Conservation (phyloP, 2,113 vertebrate genomes). For the Amphiprion ocellaris region DNA sequence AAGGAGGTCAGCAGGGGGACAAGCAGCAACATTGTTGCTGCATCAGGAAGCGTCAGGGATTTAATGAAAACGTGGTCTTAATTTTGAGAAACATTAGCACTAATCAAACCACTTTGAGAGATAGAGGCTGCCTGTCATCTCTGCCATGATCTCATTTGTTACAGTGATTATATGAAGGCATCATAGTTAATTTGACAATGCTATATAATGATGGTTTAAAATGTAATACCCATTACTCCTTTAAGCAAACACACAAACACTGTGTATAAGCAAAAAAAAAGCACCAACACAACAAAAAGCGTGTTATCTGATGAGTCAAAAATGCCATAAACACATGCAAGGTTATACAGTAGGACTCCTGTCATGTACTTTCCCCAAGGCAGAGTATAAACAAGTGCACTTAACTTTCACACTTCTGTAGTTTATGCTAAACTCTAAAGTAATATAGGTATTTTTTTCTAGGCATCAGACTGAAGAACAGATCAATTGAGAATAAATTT, state of each 20-base stretch:
- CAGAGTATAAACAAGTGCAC: neutral
- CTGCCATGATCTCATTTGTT: constrained; percentile 53
- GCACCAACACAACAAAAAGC: neutral
- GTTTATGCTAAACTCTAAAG: neutral
- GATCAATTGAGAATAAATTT: constrained; percentile 25
- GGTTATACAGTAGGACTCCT: neutral
- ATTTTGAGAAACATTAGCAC: constrained; percentile 45
- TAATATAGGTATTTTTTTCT: constrained; percentile 2
- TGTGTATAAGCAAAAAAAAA: neutral
- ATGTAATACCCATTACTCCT: constrained; percentile 52
- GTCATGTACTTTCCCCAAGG: neutral
- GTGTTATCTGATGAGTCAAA: neutral
- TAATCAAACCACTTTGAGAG: constrained; percentile 48
- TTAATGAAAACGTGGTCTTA: constrained; percentile 40
- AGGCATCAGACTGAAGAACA: constrained; percentile 1
- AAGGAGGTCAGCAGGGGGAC: neutral
- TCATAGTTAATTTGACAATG: constrained; percentile 63
- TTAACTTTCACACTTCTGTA: neutral
- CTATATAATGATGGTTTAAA: constrained; percentile 43
- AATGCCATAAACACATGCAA: constrained; percentile 1
- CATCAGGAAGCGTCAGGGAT: constrained; percentile 3
- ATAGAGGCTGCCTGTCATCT: constrained; percentile 39
- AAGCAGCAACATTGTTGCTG: neutral
- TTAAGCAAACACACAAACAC: constrained; percentile 16
- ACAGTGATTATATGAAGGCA: constrained; percentile 58